These are phyloP conservation scores for Scelioninae gen. 1 DNA, from an alignment of 2,888 invertebrate genomes.

Conservation along the genomic window DNA sequence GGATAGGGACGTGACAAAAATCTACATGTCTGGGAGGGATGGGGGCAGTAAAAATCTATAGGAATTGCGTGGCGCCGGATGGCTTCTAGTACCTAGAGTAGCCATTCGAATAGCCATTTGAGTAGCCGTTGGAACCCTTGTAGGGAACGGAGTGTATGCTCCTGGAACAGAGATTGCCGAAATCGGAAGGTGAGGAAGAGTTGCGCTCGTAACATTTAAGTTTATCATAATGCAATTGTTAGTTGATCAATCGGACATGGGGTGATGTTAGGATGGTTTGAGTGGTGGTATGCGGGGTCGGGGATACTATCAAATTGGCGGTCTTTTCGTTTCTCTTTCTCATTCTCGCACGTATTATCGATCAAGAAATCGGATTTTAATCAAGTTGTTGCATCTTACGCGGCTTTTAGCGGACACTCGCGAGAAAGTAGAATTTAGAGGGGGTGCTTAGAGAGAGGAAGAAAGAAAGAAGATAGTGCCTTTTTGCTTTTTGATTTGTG, in stretches of 20 bases:
- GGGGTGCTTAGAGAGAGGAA: constrained; percentile 56
- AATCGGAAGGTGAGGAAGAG: constrained; percentile 81
- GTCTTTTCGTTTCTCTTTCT: constrained; percentile 63
- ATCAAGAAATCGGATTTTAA: not conserved
- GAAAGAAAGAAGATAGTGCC: constrained; percentile 60
- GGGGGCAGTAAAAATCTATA: constrained; percentile 69
- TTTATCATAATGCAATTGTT: constrained; percentile 64
- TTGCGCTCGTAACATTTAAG: constrained; percentile 58
- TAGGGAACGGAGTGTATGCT: constrained; percentile 84
- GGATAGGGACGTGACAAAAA: constrained; percentile 60
- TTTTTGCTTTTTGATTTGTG: constrained; percentile 22
- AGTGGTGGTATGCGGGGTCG: constrained; percentile 60
- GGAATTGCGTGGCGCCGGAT: constrained; percentile 77
- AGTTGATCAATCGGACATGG: constrained; percentile 49
- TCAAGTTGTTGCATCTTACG: constrained; percentile 11
- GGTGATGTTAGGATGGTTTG: constrained; percentile 41
- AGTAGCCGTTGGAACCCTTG: constrained; percentile 85
- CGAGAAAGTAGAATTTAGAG: constrained; percentile 44
- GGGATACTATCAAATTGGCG: constrained; percentile 50
- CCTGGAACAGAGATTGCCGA: constrained; percentile 84
- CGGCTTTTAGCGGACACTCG: constrained; percentile 24
- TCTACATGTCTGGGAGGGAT: constrained; percentile 61
- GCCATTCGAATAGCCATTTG: constrained; percentile 84
- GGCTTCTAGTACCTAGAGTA: constrained; percentile 84
- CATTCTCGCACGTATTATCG: constrained; percentile 34